Evolutionary conservation across 2,797 vertebrate genomes (phyloP).

Genomic region (Sorex maritimensis): DNA sequence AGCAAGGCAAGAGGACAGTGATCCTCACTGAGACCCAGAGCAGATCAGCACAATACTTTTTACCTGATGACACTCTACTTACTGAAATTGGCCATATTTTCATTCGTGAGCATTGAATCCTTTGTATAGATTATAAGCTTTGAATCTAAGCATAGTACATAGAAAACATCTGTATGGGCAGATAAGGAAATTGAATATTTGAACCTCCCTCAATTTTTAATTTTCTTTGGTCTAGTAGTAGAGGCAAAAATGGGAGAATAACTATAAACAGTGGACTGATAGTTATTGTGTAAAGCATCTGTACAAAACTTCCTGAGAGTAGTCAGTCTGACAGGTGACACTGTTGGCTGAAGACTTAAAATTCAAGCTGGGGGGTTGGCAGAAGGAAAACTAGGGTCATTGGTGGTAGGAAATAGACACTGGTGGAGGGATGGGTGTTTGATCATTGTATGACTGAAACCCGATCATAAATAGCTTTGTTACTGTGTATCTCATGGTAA

Average conservation of each 20-base stretch:
- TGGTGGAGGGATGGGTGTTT: too few species aligned
- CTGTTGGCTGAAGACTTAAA: conserved; percentile 88
- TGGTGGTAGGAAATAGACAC: too few species aligned
- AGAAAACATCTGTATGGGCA: too few species aligned
- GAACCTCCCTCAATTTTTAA: conserved; percentile 79
- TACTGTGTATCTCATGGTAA: too few species aligned
- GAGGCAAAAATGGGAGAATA: conserved; percentile 85
- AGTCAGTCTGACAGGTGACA: conserved; percentile 84
- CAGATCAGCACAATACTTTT: conserved; percentile 87
- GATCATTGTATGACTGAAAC: too few species aligned
- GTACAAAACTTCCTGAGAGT: conserved; percentile 88
- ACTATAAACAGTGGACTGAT: background rate
- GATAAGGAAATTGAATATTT: background rate
- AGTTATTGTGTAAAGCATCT: conserved; percentile 89
- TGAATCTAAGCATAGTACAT: conserved; percentile 24
- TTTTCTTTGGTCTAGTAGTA: conserved; percentile 70
- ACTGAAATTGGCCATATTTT: conserved; percentile 87
- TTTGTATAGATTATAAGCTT: conserved; percentile 90
- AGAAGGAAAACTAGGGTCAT: too few species aligned
- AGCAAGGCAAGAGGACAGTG: conserved; percentile 44
- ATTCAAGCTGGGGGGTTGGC: conserved; percentile 74
- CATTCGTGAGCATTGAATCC: too few species aligned
- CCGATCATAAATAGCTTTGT: too few species aligned
- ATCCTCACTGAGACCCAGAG: conserved; percentile 61
- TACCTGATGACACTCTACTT: conserved; percentile 88